Percentiles rank a stretch among this genome's conserved stretches.
Evolutionary conservation across 2,113 vertebrate species (phyloP).

Genomic region (Aphelocoma coerulescens): DNA sequence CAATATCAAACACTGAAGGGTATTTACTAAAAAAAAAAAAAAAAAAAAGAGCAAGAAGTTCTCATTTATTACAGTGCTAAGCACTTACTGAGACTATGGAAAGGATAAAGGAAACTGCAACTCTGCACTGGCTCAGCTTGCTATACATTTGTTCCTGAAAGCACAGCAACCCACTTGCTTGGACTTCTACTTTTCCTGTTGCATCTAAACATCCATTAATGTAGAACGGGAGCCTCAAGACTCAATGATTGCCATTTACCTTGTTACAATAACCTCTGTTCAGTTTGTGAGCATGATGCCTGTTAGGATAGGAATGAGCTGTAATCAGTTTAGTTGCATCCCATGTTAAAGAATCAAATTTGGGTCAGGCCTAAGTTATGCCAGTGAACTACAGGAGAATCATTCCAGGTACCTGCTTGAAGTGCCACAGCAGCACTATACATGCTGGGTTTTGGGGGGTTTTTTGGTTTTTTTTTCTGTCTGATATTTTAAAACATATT

Average conservation of each 20-base stretch:
- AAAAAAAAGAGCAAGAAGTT: background rate
- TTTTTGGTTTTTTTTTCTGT: background rate
- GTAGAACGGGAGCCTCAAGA: background rate
- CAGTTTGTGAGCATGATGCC: background rate
- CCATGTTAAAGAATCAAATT: background rate
- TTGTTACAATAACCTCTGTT: background rate
- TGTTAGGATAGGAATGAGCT: background rate
- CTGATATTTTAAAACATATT: background rate
- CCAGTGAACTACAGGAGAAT: background rate
- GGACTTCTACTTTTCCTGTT: background rate
- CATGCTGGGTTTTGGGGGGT: background rate
- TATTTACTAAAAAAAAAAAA: background rate
- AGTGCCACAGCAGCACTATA: background rate
- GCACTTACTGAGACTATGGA: background rate
- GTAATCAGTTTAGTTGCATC: background rate
- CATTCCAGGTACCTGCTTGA: background rate
- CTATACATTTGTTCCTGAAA: background rate
- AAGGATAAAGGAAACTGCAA: background rate
- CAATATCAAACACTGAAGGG: background rate
- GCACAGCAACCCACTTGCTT: background rate
- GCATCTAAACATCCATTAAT: background rate
- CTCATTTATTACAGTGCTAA: background rate
- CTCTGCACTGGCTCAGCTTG: background rate
- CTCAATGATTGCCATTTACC: background rate
- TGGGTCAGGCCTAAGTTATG: background rate